These are phyloP conservation scores for Onchidella celtica DNA, from an alignment of 2,888 invertebrate genomes.

Conservation along the genomic window DNA sequence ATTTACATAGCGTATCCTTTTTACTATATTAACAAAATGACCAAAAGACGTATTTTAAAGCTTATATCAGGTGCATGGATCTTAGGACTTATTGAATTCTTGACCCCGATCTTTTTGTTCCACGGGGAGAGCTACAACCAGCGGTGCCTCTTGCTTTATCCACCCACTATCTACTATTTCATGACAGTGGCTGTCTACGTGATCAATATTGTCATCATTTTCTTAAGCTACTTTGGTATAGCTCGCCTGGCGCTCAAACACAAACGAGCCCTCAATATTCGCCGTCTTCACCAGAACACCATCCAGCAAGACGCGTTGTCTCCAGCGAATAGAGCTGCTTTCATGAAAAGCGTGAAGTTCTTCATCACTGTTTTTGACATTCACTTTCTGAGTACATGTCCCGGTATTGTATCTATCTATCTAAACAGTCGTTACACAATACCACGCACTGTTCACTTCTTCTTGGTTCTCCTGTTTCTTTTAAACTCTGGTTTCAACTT, in stretches of 20 bases:
- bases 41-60: neutral
- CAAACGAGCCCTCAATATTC: neutral
- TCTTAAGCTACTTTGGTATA: constrained; percentile 18
- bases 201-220: neutral
- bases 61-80: neutral
- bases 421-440: neutral
- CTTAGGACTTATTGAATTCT: neutral
- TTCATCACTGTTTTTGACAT: neutral
- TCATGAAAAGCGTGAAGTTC: constrained; percentile 12
- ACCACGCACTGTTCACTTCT: neutral
- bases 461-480: neutral
- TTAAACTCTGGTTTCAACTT: neutral
- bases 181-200: neutral
- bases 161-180: neutral
- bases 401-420: neutral
- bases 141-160: neutral
- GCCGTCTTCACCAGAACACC: neutral
- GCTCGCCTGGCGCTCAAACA: constrained; percentile 2
- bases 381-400: neutral
- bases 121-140: neutral
- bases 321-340: neutral
- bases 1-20: neutral
- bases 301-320: neutral
- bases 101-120: neutral
- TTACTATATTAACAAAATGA: constrained; percentile 7